Evolutionary conservation across 2,797 vertebrate species (phyloP), one percentile per base, ranked within the genome.

Genomic region (Enteromius afrohamiltoni): DNA sequence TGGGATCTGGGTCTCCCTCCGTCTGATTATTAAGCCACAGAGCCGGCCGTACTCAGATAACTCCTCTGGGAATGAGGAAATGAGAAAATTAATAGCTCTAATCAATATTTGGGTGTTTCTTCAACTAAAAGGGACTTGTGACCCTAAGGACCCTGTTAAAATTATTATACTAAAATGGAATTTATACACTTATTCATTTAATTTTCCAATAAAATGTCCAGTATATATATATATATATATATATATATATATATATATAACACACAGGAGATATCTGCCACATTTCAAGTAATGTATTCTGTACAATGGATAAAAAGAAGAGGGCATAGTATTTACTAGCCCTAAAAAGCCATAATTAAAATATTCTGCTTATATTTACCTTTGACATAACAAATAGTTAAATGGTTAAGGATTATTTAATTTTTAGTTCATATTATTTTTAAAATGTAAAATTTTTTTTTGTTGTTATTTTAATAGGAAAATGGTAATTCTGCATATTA

Each of bases 1-100:
- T 65, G 65, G 51, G 87, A 88, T 91, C 45, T 8, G 76, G 78
- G 83, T 87, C 90, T 90, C 91, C 86, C 77, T 88, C 85, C 31
- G 4, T 86, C 90, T 89, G 78, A 80, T 87, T 76, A 87, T 91
- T 88, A 89, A 85, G 82, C 78, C 81, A 79, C 60, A 84, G 19
- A 84, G 40, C 19, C 40, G 34, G 58, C 34, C 17, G 53, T 21
- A 53, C 84, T 65, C 23, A 40, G 75, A 73, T 42, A 64, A 13
- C 0, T 16, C 29, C 53, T 70, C 77, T 83, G 68, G 75, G 74
- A 58, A 62, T 37, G 9, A 85, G 83, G 6, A 77, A 77, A 81
- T 69, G 53, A 83, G 65, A 71, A 58, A 49, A 78, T 68, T 42
- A 78, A 79, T 55, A 71, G 80, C 17, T 42, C 74, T 40, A 84